Conservation (phyloP, 2,888 invertebrate species). For the Xanthia icteritia region DNA sequence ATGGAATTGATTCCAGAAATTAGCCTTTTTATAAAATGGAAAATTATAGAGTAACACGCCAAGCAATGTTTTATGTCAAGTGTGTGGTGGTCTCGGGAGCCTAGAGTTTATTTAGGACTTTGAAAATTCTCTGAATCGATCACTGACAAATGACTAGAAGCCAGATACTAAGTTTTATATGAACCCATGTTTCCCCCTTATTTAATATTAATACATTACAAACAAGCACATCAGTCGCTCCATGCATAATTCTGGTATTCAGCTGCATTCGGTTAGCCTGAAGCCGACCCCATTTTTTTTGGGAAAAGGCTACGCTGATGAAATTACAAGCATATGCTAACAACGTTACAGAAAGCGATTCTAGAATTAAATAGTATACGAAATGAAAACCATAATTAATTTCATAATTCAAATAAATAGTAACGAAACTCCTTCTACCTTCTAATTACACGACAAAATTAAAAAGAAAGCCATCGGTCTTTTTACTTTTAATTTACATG, state of each 20-base stretch:
- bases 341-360: neutral
- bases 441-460: constrained; percentile 10
- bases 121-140: neutral
- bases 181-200: neutral
- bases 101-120: neutral
- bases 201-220: neutral
- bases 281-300: no score
- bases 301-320: neutral
- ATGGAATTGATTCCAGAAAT: constrained; percentile 34
- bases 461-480: constrained; percentile 9
- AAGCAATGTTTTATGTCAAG: constrained; percentile 10
- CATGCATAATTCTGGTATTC: no score
- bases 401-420: neutral
- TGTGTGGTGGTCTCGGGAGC: constrained; percentile 7
- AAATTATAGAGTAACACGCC: constrained; percentile 5
- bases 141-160: neutral
- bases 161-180: neutral
- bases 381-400: constrained; percentile 15
- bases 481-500: constrained; percentile 42
- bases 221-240: neutral
- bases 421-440: neutral
- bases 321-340: constrained; percentile 1
- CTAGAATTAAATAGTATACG: neutral
- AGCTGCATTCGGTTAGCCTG: neutral
- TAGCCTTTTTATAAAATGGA: constrained; percentile 21